These are phyloP conservation scores for Mesochorus sp. DNA, from an alignment of 2,888 invertebrate genomes.

Conservation along the genomic window DNA sequence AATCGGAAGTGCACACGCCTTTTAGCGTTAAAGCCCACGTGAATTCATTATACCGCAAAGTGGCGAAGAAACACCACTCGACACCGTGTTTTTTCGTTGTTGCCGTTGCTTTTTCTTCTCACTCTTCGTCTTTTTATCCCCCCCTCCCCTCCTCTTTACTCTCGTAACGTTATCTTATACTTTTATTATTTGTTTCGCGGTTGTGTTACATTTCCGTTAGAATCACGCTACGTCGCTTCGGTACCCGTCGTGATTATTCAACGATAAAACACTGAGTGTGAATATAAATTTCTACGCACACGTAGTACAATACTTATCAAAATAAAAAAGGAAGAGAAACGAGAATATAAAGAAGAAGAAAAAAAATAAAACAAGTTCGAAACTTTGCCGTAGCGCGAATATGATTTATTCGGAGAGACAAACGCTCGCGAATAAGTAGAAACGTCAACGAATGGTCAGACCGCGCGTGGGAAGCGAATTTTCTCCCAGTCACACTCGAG, in stretches of 20 bases:
- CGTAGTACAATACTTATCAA: not conserved
- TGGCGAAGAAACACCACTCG: not conserved
- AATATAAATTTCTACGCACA: constrained; percentile 19
- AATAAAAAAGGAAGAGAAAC: not conserved
- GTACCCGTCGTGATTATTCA: constrained; percentile 25
- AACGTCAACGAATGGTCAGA: constrained; percentile 22
- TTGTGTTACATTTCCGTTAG: constrained; percentile 21
- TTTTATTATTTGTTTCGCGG: not conserved
- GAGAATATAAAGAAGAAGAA: not conserved
- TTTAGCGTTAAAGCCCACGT: not conserved
- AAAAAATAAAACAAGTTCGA: too few relatives aligned
- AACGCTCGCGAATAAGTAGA: constrained; percentile 21
- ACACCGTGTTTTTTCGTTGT: not conserved
- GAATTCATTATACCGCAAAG: not conserved
- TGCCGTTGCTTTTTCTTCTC: not conserved
- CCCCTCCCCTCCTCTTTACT: not conserved
- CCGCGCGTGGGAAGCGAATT: too few relatives aligned
- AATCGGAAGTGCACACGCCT: not conserved
- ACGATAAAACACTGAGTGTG: constrained; percentile 30
- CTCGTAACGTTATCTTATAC: not conserved
- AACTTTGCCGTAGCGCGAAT: too few relatives aligned
- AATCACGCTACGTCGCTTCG: not conserved
- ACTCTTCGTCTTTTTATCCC: not conserved
- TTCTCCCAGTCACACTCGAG: too few relatives aligned
- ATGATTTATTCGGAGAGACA: not conserved